Evolutionary conservation across 1,140 invertebrate genomes (phyloP), one percentile per base, ranked within the genome.

Genomic region (Cepaea nemoralis): DNA sequence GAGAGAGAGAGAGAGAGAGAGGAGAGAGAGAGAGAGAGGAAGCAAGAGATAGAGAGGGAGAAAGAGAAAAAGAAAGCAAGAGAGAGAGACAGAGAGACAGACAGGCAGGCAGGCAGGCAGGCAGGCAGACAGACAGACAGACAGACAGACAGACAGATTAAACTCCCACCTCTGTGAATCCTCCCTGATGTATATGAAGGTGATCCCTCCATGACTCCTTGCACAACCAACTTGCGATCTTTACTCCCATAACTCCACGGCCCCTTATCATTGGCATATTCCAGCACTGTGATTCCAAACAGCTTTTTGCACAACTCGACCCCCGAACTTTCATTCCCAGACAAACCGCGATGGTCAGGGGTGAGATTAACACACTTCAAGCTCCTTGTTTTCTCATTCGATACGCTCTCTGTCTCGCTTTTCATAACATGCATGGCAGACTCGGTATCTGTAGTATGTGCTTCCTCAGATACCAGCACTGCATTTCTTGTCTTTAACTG

Each of bases 281-380:
- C 63, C 31, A 79, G 45, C 3, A 79, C 31, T n/a, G 40, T 48
- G 24, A 79, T 70, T 22, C 77, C 77, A 79, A 79, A 79, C 0
- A 79, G 66, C 40, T 79, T 79, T 48, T 79, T 39, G 66, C 59
- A 79, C n/a, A 79, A 35, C 39, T 79, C 77, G 22, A 79, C 77
- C 8, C 77, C 77, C 16, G 59, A 67, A 31, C 35, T 79, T 48
- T 79, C 77, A 69, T 79, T 79, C 16, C 77, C 77, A 27, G 77
- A 42, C n/a, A 79, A 35, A 40, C 0, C 12, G 5, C 63, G 39
- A 22, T 45, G 48, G 24, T 79, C 66, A 31, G 77, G 66, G 12
- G 35, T 37, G 0, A 79, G 33, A 45, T n/a, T 67, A 31, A 79
- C 31, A 48, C 70, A 39, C 70, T 79, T 79, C 12, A 59, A 63